Evolutionary conservation across 2,888 invertebrate species (phyloP), one percentile per base, ranked within the genome.

Genomic region (Campoplex nolae): DNA sequence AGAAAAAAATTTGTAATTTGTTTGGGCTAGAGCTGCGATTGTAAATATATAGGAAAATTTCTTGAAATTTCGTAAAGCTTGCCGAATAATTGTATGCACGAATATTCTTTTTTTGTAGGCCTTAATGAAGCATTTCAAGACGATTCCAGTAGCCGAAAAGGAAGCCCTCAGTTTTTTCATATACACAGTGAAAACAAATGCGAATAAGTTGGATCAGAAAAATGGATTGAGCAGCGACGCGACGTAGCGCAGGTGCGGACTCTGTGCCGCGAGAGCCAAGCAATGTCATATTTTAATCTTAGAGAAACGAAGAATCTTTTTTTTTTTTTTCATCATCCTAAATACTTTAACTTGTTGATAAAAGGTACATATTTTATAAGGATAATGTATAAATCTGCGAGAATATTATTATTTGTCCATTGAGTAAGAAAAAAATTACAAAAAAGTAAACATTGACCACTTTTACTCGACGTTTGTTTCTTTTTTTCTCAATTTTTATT

Each of bases 111-210:
- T 56, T 56, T 23, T 32, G 2, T 96, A 99, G 99, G 97, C 97
- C 79, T 96, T 99, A 79, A 97, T 98, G 95, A 98, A 98, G 94
- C 99, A 99, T 95, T 99, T 99, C 95, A 98, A 98, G 95, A 97
- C 98, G 85, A 97, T 99, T 94, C 98, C 98, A 62, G 98, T 99
- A 18, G 97, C 97, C 92, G 99, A 99, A 94, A 99, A 99, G 94
- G 99, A 99, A 94, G 97, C 98, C 73, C 95, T 99, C 88, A 98
- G 99, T 74, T 98, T 97, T 93, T 99, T 99, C 94, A 98, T 99
- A 92, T 99, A 99, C 94, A 98, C 98, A 95, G 98, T 99, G 4
- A 99, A 99, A 95, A 98, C 98, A 77, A 98, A 98, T 94, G 97
- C 97, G 89, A 98, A 98, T 94, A 97, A 98, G 93, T 95, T 98